Conservation (phyloP, 1,140 invertebrate genomes). For the Meloidogyne exigua region DNA sequence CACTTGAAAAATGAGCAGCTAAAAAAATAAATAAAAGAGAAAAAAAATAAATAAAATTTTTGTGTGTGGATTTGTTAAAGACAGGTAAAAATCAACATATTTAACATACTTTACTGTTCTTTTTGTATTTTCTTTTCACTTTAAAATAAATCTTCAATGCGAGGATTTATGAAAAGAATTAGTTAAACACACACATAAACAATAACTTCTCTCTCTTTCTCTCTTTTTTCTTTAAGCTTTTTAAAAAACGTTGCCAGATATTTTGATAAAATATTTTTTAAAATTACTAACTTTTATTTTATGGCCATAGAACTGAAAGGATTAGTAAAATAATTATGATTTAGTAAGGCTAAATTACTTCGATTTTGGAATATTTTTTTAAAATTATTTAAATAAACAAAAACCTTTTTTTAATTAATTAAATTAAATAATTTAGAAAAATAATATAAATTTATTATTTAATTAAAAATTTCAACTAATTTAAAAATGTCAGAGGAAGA, state of each 20-base stretch:
- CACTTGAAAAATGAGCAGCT: neutral
- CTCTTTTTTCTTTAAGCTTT: too few relatives aligned
- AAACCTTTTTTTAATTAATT: neutral
- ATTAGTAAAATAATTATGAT: too few relatives aligned
- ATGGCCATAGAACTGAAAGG: too few relatives aligned
- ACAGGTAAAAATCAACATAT: neutral
- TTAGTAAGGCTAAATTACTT: too few relatives aligned
- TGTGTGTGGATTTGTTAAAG: neutral
- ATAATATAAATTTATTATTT: too few relatives aligned
- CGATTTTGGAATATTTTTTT: too few relatives aligned
- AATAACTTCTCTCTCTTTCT: too few relatives aligned
- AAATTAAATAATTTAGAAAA: too few relatives aligned
- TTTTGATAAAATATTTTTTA: neutral
- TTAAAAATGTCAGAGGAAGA: constrained; percentile 26
- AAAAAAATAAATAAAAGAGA: neutral
- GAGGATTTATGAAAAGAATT: too few relatives aligned
- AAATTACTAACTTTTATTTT: neutral
- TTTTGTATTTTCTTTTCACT: neutral
- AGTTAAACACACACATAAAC: too few relatives aligned
- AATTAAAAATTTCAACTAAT: too few relatives aligned
- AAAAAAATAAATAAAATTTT: neutral
- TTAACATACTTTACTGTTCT: constrained; percentile 5
- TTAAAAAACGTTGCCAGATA: neutral
- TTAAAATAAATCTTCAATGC: neutral
- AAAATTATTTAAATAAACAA: too few relatives aligned